phyloP scores from a whole-genome alignment of 2,797 vertebrate species.

The Acanthiza pusilla region DNA sequence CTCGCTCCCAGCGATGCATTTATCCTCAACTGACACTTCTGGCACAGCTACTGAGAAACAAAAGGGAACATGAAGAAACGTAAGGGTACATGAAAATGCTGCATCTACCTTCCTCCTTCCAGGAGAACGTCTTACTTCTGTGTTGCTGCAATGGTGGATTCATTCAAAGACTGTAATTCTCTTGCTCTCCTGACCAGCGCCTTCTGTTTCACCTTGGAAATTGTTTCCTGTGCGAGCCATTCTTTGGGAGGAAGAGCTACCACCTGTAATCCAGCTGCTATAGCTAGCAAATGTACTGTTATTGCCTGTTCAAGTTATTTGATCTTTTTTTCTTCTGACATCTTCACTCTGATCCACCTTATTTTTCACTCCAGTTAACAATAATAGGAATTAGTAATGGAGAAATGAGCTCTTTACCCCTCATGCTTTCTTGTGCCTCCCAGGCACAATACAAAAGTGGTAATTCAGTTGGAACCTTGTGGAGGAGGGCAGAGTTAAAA shows the following conservation, averaged over 20 bases:
- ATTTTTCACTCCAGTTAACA: conserved; percentile 19
- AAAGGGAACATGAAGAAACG: neutral
- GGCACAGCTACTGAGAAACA: neutral
- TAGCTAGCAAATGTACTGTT: conserved; percentile 37
- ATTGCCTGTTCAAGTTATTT: conserved; percentile 63
- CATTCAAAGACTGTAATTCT: neutral
- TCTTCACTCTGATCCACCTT: conserved; percentile 7
- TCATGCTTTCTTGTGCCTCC: neutral
- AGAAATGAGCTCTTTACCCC: conserved; percentile 16
- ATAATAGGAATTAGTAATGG: conserved; percentile 30
- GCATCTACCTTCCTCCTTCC: neutral
- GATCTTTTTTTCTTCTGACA: neutral
- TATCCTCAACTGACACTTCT: neutral
- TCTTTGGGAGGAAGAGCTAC: conserved; percentile 33
- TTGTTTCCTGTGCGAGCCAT: neutral
- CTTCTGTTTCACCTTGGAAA: neutral
- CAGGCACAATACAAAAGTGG: neutral
- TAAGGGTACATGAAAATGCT: neutral
- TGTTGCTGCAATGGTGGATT: neutral
- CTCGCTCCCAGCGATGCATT: neutral
- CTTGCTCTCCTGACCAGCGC: neutral
- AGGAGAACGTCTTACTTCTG: neutral
- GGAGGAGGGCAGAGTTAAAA: conserved; percentile 10
- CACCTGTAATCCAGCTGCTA: conserved; percentile 22
- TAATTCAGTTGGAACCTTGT: conserved; percentile 28